These are phyloP conservation scores for Branchinecta lindahli DNA, from an alignment of 1,140 invertebrate genomes.

Conservation along the genomic window DNA sequence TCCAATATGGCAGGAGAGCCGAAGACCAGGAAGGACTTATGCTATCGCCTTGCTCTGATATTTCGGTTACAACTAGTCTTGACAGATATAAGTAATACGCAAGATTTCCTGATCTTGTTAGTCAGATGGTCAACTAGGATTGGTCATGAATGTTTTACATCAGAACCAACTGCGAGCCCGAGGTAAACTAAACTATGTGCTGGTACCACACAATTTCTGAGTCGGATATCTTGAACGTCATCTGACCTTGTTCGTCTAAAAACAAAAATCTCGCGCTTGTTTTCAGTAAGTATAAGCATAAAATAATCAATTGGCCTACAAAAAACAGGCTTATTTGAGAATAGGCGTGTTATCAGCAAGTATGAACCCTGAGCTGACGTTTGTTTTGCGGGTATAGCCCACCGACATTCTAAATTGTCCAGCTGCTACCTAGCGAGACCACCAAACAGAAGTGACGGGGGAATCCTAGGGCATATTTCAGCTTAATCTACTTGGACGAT, in stretches of 20 bases:
- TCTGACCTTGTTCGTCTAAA: background rate
- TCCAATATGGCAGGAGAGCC: background rate
- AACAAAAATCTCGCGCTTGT: too few species aligned
- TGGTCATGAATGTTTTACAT: background rate
- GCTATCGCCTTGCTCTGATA: slow-evolving; percentile 1
- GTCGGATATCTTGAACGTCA: background rate
- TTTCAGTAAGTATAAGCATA: too few species aligned
- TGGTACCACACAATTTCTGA: background rate
- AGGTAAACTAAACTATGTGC: background rate
- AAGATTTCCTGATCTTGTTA: background rate
- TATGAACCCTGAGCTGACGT: too few species aligned
- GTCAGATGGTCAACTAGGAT: background rate
- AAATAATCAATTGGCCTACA: too few species aligned
- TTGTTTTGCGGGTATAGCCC: too few species aligned
- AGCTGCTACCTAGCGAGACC: too few species aligned
- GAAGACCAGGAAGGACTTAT: background rate
- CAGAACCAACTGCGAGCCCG: background rate
- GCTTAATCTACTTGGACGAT: too few species aligned
- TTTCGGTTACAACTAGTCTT: background rate
- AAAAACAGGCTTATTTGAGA: too few species aligned
- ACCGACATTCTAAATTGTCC: too few species aligned
- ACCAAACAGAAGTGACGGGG: too few species aligned
- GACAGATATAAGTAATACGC: background rate
- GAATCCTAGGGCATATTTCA: too few species aligned
- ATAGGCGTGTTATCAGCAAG: too few species aligned